Percentiles rank a stretch among this genome's conserved stretches.
These are phyloP conservation scores for Pseudoatta argentina DNA, from an alignment of 1,140 invertebrate genomes.

Conservation along the genomic window DNA sequence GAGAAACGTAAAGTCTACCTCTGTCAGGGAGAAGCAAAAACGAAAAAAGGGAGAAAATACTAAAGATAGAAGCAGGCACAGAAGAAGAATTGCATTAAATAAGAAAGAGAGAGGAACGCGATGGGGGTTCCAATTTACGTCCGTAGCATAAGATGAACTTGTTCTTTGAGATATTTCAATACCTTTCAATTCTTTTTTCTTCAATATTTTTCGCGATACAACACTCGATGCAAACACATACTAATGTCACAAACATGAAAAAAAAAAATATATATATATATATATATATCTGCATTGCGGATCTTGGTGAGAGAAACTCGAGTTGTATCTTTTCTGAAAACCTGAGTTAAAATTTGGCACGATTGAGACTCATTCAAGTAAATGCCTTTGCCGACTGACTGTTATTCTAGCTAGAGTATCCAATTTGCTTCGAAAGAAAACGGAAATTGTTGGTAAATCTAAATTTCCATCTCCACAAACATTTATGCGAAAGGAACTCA, in stretches of 20 bases:
- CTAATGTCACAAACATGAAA: slow-evolving; percentile 34
- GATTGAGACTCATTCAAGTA: slow-evolving; percentile 25
- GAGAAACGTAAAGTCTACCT: slow-evolving; percentile 46
- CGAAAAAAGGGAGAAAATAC: slow-evolving; percentile 22
- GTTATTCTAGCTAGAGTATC: slow-evolving; percentile 18
- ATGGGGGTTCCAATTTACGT: slow-evolving; percentile 37
- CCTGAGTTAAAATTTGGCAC: slow-evolving; percentile 57
- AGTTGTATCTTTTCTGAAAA: slow-evolving; percentile 32
- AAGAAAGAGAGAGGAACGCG: slow-evolving; percentile 24
- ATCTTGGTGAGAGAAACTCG: slow-evolving; percentile 19
- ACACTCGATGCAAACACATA: slow-evolving; percentile 13
- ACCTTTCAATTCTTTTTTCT: background rate
- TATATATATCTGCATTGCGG: slow-evolving; percentile 60
- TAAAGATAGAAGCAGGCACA: slow-evolving; percentile 42
- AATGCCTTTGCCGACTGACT: background rate
- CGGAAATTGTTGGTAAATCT: slow-evolving; percentile 20
- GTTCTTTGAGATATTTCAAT: slow-evolving; percentile 53
- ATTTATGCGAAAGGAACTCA: background rate
- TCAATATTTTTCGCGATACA: slow-evolving; percentile 11
- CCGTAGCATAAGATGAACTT: slow-evolving; percentile 2
- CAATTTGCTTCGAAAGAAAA: slow-evolving; percentile 28
- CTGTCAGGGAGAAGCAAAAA: slow-evolving; percentile 1
- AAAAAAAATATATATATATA: slow-evolving; percentile 44
- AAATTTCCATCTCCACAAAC: slow-evolving; percentile 1
- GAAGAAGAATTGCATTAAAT: slow-evolving; percentile 66